Evolutionary conservation across 2,888 invertebrate genomes (phyloP), one percentile per base, ranked within the genome.

Genomic region (Xylota segnis): DNA sequence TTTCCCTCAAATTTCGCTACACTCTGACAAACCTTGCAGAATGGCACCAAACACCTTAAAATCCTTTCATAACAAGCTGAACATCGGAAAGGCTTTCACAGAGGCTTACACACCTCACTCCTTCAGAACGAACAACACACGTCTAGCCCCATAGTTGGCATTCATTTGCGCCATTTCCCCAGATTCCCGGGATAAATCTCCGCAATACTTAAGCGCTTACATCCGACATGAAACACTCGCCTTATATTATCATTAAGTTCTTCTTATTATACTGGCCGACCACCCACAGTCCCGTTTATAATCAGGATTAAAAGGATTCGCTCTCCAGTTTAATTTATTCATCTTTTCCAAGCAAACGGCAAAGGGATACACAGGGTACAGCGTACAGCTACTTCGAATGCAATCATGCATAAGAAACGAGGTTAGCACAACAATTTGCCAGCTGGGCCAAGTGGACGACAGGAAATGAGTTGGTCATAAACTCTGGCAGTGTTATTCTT

Each of bases 271-370:
- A 40, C 59, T 16, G n/a, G 27, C 29, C 9, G 18, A 9, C 23
- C 54, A 34, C 14, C 71, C 65, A 34, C 52, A 59, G 43, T 34
- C 59, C 54, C 75, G 45, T 76, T 66, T 56, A 66, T 76, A 65
- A 70, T 66, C 65, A 65, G 66, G 54, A 84, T 66, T 61, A 71
- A 84, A 54, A n/a, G 59, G 47, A 66, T 66, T 71, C 59, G 32
- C 23, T 71, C 47, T 65, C 7, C 14, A 52, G 58, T 54, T 59
- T 71, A 66, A 81, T 75, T 74, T 79, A 74, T 78, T 83, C 83
- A 74, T 78, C 6, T 40, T 52, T 50, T 34, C 65, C 14, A 9
- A 32, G 14, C n/a, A 10, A 71, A n/a, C 10, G 27, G 12, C 45
- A 12, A 14, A 47, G 32, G 29, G 27, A 32, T 9, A 2, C 23